Evolutionary conservation across 2,797 vertebrate species (phyloP).

Genomic region (Lateolabrax maculatus): DNA sequence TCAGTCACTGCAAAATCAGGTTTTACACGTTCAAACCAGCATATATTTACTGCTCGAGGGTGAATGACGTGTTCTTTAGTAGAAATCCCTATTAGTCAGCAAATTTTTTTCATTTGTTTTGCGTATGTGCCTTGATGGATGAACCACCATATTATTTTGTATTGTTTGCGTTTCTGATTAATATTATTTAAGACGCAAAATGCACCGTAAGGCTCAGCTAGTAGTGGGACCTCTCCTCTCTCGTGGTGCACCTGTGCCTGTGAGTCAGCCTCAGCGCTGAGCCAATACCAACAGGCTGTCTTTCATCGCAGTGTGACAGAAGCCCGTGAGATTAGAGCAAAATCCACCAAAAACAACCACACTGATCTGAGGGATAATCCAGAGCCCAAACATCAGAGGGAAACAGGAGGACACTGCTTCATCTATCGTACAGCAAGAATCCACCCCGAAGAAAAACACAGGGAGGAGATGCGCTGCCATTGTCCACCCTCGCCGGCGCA

Average conservation of each 20-base stretch:
- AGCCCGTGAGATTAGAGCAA: slow-evolving; percentile 75
- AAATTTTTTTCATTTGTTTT: slow-evolving; percentile 16
- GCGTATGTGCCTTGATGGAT: background rate
- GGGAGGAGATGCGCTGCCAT: slow-evolving; percentile 55
- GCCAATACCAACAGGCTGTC: slow-evolving; percentile 82
- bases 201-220: slow-evolving; percentile 14
- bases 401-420: slow-evolving; percentile 70
- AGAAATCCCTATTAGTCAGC: slow-evolving; percentile 17
- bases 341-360: slow-evolving; percentile 81
- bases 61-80: slow-evolving; percentile 11
- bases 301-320: slow-evolving; percentile 81
- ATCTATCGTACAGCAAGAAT: slow-evolving; percentile 72
- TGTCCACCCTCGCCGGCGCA: slow-evolving; percentile 63
- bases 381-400: slow-evolving; percentile 78
- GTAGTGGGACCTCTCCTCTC: slow-evolving; percentile 53
- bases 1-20: slow-evolving; percentile 58
- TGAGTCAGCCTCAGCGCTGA: slow-evolving; percentile 68
- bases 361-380: slow-evolving; percentile 78
- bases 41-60: slow-evolving; percentile 11
- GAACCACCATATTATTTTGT: slow-evolving; percentile 8
- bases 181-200: slow-evolving; percentile 19
- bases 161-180: slow-evolving; percentile 31
- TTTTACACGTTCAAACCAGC: slow-evolving; percentile 67
- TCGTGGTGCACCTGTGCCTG: slow-evolving; percentile 78
- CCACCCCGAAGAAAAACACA: slow-evolving; percentile 77